Conservation (phyloP, 2,888 invertebrate genomes). For the Eupithecia subfuscata region DNA sequence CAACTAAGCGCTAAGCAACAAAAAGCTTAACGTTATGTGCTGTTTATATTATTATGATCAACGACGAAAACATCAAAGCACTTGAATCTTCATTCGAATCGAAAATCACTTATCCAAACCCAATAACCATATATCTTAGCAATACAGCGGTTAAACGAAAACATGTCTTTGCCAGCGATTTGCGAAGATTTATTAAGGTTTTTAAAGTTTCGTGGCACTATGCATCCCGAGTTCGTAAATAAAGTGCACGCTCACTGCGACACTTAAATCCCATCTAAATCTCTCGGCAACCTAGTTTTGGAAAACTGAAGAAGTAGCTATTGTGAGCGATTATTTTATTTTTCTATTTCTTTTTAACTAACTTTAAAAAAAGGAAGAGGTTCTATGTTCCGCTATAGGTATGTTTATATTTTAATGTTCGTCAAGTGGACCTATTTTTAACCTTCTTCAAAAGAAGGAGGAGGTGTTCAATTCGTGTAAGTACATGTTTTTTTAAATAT, state of each 20-base stretch:
- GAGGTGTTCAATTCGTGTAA: too few relatives aligned
- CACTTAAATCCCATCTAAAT: conserved; percentile 11
- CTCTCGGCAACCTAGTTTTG: conserved; percentile 12
- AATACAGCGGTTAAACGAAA: conserved; percentile 54
- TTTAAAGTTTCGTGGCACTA: conserved; percentile 53
- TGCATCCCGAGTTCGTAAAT: conserved; percentile 44
- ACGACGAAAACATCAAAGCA: neutral
- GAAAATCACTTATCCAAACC: conserved; percentile 43
- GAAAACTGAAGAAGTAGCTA: conserved; percentile 3
- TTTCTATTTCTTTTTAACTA: neutral
- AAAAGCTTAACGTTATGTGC: neutral
- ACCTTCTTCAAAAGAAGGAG: too few relatives aligned
- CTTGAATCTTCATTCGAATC: neutral
- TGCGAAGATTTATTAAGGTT: conserved; percentile 58
- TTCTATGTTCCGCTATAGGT: neutral
- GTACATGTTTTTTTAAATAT: too few relatives aligned
- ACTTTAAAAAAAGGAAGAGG: neutral
- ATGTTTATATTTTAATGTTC: neutral
- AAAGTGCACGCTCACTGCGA: conserved; percentile 48
- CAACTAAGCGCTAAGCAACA: too few relatives aligned
- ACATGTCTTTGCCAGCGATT: conserved; percentile 56
- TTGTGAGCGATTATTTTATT: neutral
- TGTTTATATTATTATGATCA: neutral
- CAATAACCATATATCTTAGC: conserved; percentile 53
- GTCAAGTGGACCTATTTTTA: too few relatives aligned